Evolutionary conservation across 2,113 vertebrate genomes (phyloP), one percentile per base, ranked within the genome.

Genomic region (Mobula hypostoma): DNA sequence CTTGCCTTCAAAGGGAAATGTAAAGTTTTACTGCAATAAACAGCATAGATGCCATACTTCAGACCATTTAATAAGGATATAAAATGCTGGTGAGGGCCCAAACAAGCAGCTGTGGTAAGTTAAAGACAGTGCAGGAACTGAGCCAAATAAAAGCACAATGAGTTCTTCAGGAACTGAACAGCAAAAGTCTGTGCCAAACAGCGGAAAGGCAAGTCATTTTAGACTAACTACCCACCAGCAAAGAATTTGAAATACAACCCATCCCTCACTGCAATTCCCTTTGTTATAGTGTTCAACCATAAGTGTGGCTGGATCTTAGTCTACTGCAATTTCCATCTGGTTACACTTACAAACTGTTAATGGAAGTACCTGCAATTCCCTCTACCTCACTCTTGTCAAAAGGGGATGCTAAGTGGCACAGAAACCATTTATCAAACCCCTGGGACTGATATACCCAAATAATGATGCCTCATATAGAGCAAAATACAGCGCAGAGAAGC

Each of bases 111-210:
- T 93, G 91, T 56, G 48, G 68, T 70, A 93, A 93, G 66, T 93
- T 93, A 93, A 40, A 56, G 91, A 93, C 40, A 70, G 72, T 11
- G 14, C 24, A 93, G 68, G 91, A 74, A 56, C 32, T 72, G 68
- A 74, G 70, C 91, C 91, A 93, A 93, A 0, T 15, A 40, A 93
- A 93, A 93, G 91, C 12, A 93, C 91, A 93, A 74, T 93, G 36
- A 93, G 91, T 93, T 93, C 91, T 90, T 90, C 85, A n/a, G 85
- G 85, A 90, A 66, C 85, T 93, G 91, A 93, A 74, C 36, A 27
- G 70, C 36, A 56, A 56, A 74, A 93, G 21, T 40, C 61, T 8
- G 15, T 90, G 85, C 85, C 85, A 90, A 93, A 72, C 40, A 72
- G 74, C 32, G 40, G 70, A 93, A 93, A 48, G 24, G 40, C 68